A percentile compares a stretch with the other conserved stretches of the same genome.
Conservation (phyloP, 1,140 invertebrate species). For the Proctacanthus coquilletti region DNA sequence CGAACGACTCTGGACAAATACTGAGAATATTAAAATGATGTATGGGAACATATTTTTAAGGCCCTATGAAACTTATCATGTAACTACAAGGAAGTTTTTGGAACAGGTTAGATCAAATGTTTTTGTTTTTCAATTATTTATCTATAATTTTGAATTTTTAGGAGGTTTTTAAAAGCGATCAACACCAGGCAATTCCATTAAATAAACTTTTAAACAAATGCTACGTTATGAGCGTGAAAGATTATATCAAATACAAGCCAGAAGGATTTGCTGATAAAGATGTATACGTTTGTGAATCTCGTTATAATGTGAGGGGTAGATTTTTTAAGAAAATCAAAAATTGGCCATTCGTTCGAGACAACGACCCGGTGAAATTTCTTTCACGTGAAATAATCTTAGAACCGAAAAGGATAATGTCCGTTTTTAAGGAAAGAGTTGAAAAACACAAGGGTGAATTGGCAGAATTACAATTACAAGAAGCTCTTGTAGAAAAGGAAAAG, state of each 20-base stretch:
- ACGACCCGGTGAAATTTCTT: conserved; percentile 47
- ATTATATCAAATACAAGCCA: conserved; percentile 83
- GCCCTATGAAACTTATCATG: conserved; percentile 89
- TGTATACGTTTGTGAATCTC: conserved; percentile 92
- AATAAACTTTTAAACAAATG: conserved; percentile 83
- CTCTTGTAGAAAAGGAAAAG: conserved; percentile 61
- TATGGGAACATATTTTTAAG: conserved; percentile 64
- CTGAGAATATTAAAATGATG: conserved; percentile 70
- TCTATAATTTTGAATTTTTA: conserved; percentile 22
- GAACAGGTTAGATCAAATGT: conserved; percentile 38
- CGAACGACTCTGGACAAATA: conserved; percentile 72
- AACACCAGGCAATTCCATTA: conserved; percentile 65
- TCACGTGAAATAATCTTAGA: conserved; percentile 58
- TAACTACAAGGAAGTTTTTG: conserved; percentile 86
- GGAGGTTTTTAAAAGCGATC: conserved; percentile 91
- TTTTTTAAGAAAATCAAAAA: conserved; percentile 93
- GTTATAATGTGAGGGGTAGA: conserved; percentile 72
- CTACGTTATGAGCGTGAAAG: conserved; percentile 86
- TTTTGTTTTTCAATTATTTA: not conserved
- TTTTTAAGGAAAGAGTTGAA: conserved; percentile 80
- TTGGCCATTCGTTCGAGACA: conserved; percentile 44
- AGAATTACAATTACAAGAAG: conserved; percentile 66
- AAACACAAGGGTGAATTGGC: conserved; percentile 83
- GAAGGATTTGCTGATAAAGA: conserved; percentile 84
- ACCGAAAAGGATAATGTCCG: conserved; percentile 76